These are phyloP conservation scores for Limnothrissa miodon DNA, from an alignment of 2,113 vertebrate species.

Conservation along the genomic window DNA sequence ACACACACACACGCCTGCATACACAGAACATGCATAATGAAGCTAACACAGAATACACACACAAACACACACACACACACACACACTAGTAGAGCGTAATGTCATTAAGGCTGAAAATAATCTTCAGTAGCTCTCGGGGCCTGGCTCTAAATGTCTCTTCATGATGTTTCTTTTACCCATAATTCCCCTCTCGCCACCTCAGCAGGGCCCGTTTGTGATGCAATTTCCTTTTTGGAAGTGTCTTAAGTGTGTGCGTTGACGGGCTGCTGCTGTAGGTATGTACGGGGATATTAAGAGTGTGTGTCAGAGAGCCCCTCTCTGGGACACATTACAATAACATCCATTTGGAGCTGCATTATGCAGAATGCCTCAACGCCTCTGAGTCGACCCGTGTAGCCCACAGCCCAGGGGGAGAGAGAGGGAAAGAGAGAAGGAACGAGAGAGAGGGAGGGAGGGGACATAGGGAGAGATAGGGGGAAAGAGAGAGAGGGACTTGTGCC, in stretches of 20 bases:
- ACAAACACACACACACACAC: neutral
- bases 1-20: neutral
- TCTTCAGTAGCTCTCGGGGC: conserved; percentile 42
- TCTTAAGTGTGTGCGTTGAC: no score
- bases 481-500: no score
- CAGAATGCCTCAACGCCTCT: conserved; percentile 56
- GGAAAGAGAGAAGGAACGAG: no score
- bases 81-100: neutral
- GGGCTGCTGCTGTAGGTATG: conserved; percentile 55
- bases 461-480: no score
- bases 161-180: conserved; percentile 18
- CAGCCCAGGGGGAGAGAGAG: no score
- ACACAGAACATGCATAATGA: neutral
- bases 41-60: neutral
- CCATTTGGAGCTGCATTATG: conserved; percentile 59
- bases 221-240: conserved; percentile 49
- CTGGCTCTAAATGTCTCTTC: no score
- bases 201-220: conserved; percentile 29
- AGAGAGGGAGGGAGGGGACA: no score
- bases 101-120: conserved; percentile 44
- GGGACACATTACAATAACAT: conserved; percentile 49
- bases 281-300: conserved; percentile 24
- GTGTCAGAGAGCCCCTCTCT: conserved; percentile 38
- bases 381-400: no score
- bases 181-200: conserved; percentile 14